phyloP scores from a whole-genome alignment of 1,140 invertebrate species.

The Hermatobates lingyangjiaoensis region DNA sequence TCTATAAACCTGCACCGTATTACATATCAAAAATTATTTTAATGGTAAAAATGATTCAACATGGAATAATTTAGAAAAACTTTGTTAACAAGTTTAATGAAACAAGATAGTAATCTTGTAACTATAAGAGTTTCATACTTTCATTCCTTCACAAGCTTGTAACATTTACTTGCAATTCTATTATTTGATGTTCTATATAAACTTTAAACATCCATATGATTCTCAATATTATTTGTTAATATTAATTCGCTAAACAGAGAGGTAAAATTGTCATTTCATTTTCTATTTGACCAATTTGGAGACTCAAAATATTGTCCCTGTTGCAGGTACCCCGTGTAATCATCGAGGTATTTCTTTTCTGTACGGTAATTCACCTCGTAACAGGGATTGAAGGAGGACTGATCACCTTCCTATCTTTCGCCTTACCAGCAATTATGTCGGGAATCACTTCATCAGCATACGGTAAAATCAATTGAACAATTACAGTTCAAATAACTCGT shows the following conservation, averaged over 20 bases:
- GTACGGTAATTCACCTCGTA: slow-evolving; percentile 32
- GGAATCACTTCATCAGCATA: slow-evolving; percentile 27
- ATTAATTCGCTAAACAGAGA: too few relatives aligned
- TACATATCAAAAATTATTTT: slow-evolving; percentile 47
- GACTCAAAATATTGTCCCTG: too few relatives aligned
- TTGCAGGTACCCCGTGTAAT: slow-evolving; percentile 39
- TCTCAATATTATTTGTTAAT: not conserved
- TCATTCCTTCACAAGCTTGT: not conserved
- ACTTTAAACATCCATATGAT: not conserved
- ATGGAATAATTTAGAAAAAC: not conserved
- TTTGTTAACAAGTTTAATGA: not conserved
- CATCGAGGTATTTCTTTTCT: slow-evolving; percentile 36
- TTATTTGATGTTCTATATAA: not conserved
- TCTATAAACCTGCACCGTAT: slow-evolving; percentile 42
- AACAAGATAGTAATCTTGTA: not conserved
- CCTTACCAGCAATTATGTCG: slow-evolving; percentile 24
- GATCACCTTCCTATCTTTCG: slow-evolving; percentile 20
- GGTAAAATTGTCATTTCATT: too few relatives aligned
- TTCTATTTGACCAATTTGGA: too few relatives aligned
- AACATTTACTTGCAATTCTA: too few relatives aligned
- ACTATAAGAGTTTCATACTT: not conserved
- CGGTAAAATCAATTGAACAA: slow-evolving; percentile 24
- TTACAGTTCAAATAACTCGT: slow-evolving; percentile 14
- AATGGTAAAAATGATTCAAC: slow-evolving; percentile 30
- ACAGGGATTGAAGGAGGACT: slow-evolving; percentile 26